Evolutionary conservation across 2,113 vertebrate species (phyloP), one percentile per base, ranked within the genome.

Genomic region (Rhea pennata): DNA sequence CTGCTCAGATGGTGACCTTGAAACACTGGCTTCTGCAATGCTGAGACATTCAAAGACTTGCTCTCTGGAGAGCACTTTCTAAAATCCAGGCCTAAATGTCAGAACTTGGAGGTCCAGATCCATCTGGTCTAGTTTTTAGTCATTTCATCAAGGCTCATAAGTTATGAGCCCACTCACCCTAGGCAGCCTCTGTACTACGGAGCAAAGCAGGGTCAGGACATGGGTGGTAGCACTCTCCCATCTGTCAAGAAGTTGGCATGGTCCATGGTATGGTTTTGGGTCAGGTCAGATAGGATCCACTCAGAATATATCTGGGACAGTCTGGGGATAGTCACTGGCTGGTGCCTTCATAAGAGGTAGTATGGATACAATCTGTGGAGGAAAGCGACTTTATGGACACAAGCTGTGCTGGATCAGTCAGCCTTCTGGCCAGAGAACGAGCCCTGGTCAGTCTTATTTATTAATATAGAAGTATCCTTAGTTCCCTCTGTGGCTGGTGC

Each of bases 381-480:
- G 39, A 23, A 75, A 58, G 11, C 62, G 44, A 23, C 50, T 65
- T 84, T 4, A 6, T 14, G 13, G 46, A 42, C 66, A 74, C 61
- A 10, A 69, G 40, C 24, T 1, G 1, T 24, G 14, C 56, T 33
- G 29, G 29, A 59, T 10, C 16, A 19, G 29, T 58, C 22, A 11
- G 31, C 56, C 56, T n/a, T 15, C 15, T 6, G 65, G 40, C 4
- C 46, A 44, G 59, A n/a, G 66, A 58, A 74, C 3, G 36, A 78
- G 23, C 54, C 54, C 17, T 7, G 33, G 29, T 24, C 54, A 67
- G 1, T 78, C 11, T 58, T 50, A 15, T 78, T 74, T 9, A 8
- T 56, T 21, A 0, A 0, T 0, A 3, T 0, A 5, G 42, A 7
- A 1, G 0, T 17, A 19, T 12, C 73, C 61, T 67, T 1, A 5